Evolutionary conservation across 2,113 vertebrate species (phyloP).

Genomic region (Seriola dumerili): DNA sequence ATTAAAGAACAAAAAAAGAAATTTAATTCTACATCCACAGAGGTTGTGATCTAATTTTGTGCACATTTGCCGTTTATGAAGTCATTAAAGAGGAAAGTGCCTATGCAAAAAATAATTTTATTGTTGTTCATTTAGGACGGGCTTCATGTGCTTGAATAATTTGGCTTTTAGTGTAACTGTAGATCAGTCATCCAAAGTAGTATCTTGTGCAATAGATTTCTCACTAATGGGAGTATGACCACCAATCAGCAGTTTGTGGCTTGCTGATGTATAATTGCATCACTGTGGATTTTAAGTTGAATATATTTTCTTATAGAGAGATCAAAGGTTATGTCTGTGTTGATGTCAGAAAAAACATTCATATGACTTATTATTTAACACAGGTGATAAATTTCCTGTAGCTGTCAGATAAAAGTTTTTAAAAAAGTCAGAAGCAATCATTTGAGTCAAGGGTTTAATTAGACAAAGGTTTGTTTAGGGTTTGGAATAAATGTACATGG

Average conservation of each 20-base stretch:
- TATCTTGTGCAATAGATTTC: background rate
- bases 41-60: background rate
- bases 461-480: constrained; percentile 36
- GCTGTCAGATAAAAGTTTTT: background rate
- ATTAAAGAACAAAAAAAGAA: background rate
- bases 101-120: background rate
- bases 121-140: background rate
- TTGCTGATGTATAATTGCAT: constrained; percentile 64
- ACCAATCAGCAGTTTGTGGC: background rate
- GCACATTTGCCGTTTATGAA: background rate
- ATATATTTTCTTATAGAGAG: constrained; percentile 46
- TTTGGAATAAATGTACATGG: constrained; percentile 63
- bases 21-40: background rate
- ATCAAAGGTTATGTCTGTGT: background rate
- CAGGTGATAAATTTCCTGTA: background rate
- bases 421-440: background rate
- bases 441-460: constrained; percentile 65
- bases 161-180: background rate
- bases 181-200: background rate
- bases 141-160: background rate
- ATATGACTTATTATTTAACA: too few relatives aligned
- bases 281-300: constrained; percentile 79
- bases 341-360: background rate
- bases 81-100: background rate
- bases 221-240: background rate